phyloP scores from a whole-genome alignment of 2,113 vertebrate genomes.

The Amphiprion ocellaris region DNA sequence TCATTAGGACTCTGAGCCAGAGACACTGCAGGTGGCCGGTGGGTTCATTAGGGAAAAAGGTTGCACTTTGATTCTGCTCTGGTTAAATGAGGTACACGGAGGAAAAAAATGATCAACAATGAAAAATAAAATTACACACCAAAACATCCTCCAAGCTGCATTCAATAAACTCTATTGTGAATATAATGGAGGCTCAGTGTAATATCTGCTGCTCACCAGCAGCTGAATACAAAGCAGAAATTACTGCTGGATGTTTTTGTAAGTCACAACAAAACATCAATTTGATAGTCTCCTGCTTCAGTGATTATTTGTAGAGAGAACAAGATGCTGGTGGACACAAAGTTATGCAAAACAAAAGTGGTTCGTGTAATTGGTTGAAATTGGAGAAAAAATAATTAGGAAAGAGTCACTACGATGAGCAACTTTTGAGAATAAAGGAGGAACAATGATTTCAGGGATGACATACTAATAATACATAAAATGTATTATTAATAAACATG shows the following conservation, averaged over 20 bases:
- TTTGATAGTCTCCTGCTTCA: slow-evolving; percentile 2
- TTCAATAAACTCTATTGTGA: background rate
- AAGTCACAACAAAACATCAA: slow-evolving; percentile 18
- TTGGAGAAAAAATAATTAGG: slow-evolving; percentile 2
- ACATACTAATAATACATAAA: no score
- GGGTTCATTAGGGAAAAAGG: slow-evolving; percentile 21
- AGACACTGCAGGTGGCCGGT: background rate
- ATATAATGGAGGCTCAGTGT: background rate
- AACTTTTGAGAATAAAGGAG: background rate
- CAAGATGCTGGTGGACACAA: background rate
- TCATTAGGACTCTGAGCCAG: slow-evolving; percentile 12
- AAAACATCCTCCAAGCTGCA: slow-evolving; percentile 28
- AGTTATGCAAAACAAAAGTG: slow-evolving; percentile 24
- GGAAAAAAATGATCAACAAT: slow-evolving; percentile 34
- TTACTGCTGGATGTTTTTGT: slow-evolving; percentile 16
- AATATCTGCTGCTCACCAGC: slow-evolving; percentile 12
- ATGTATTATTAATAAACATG: no score
- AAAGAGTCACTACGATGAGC: background rate
- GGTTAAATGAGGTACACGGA: slow-evolving; percentile 35
- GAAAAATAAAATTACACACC: background rate
- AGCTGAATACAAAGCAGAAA: slow-evolving; percentile 1
- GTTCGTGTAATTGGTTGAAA: background rate
- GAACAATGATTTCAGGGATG: background rate
- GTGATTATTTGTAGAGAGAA: slow-evolving; percentile 15
- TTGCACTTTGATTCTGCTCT: background rate